Conservation (phyloP, 30 jellyfish, hydroid and myxozoan species). For the Mastigias papua region DNA sequence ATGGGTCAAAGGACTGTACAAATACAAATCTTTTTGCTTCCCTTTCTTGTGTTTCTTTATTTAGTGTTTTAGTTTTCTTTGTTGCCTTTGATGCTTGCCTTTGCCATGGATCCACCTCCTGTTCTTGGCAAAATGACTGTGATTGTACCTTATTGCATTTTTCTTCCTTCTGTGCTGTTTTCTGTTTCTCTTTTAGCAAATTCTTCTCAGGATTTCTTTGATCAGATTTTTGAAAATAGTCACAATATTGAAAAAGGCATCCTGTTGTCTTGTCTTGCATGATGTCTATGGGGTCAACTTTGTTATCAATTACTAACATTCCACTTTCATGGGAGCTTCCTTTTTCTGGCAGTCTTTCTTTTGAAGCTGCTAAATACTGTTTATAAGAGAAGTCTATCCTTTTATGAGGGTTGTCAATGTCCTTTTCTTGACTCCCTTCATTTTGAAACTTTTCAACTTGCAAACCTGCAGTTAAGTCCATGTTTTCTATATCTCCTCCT, state of each 20-base stretch:
- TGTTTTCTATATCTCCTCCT: no score
- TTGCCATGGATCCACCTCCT: neutral
- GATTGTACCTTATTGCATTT: neutral
- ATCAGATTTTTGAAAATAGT: constrained; percentile 4
- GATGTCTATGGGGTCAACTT: constrained; percentile 42
- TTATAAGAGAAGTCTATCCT: constrained; percentile 48
- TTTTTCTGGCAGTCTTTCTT: constrained; percentile 65
- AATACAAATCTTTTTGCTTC: constrained; percentile 12
- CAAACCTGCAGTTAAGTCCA: neutral
- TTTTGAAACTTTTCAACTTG: neutral
- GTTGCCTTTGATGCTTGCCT: neutral
- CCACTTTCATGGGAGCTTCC: constrained; percentile 40
- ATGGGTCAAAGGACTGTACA: constrained; percentile 35
- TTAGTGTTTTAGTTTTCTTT: neutral
- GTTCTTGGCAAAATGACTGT: constrained; percentile 2
- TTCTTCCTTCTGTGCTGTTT: constrained; percentile 6
- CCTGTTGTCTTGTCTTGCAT: constrained; percentile 23
- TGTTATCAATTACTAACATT: constrained; percentile 1
- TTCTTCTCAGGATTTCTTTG: constrained; percentile 14
- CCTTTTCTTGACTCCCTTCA: neutral
- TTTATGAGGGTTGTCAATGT: neutral
- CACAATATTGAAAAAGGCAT: constrained; percentile 22
- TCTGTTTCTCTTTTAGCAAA: constrained; percentile 28
- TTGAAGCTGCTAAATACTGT: constrained; percentile 39
- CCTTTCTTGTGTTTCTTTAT: neutral